Percentiles rank a stretch among this genome's conserved stretches.
Evolutionary conservation across 1,140 invertebrate genomes (phyloP).

Genomic region (Uloborus diversus): DNA sequence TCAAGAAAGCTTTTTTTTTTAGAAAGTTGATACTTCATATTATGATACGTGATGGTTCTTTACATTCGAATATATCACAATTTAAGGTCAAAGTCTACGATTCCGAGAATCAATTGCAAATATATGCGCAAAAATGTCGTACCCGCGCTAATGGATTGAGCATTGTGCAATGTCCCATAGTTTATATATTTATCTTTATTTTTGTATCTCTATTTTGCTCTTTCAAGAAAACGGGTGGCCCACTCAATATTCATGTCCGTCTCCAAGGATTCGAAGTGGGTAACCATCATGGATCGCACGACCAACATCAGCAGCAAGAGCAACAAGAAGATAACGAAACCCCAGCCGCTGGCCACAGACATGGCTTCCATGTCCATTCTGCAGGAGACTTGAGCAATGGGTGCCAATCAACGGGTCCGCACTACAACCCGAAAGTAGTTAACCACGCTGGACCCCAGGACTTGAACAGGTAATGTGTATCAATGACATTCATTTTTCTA

Average conservation of each 20-base stretch:
- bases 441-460: slow-evolving; percentile 65
- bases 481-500: too few species aligned
- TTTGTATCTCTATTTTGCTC: not conserved
- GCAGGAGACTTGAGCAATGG: slow-evolving; percentile 96
- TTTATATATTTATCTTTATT: not conserved
- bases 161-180: too few species aligned
- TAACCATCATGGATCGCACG: slow-evolving; percentile 16
- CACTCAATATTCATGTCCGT: slow-evolving; percentile 41
- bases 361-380: slow-evolving; percentile 97
- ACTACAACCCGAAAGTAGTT: slow-evolving; percentile 85
- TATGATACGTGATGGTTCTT: too few species aligned
- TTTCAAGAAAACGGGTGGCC: slow-evolving; percentile 22
- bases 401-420: slow-evolving; percentile 92
- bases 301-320: slow-evolving; percentile 1
- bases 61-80: too few species aligned
- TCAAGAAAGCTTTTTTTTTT: too few species aligned
- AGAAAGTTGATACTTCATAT: too few species aligned
- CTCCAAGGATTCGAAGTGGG: slow-evolving; percentile 52
- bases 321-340: slow-evolving; percentile 15
- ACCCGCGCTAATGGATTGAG: too few species aligned
- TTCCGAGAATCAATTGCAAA: too few species aligned
- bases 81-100: too few species aligned
- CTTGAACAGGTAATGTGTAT: slow-evolving; percentile 61
- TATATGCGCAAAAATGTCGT: too few species aligned
- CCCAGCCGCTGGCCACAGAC: slow-evolving; percentile 61